These are phyloP conservation scores for Hemibagrus wyckioides DNA, from an alignment of 2,113 vertebrate genomes.

Conservation along the genomic window DNA sequence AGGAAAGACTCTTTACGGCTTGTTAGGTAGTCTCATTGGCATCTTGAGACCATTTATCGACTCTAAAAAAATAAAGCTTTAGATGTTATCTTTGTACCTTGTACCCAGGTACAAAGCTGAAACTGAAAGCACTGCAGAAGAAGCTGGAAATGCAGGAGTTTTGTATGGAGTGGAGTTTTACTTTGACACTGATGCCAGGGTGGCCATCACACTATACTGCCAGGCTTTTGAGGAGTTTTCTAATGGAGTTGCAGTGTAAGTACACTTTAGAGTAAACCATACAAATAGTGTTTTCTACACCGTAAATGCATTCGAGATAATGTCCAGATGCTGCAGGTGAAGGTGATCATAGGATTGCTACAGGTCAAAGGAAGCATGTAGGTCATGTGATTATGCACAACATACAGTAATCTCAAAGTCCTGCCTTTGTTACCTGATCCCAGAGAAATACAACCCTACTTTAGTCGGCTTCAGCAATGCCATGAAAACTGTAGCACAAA, in stretches of 20 bases:
- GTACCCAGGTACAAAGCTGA: conserved; percentile 90
- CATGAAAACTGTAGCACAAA: conserved; percentile 13
- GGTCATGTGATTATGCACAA: conserved; percentile 20
- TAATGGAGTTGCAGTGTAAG: conserved; percentile 93
- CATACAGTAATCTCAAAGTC: background rate
- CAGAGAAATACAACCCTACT: conserved; percentile 34
- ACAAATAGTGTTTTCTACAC: background rate
- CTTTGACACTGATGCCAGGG: conserved; percentile 92
- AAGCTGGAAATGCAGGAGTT: conserved; percentile 83
- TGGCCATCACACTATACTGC: conserved; percentile 95
- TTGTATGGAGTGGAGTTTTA: conserved; percentile 96
- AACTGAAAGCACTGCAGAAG: conserved; percentile 81
- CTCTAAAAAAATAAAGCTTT: background rate
- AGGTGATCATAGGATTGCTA: background rate
- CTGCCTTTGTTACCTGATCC: conserved; percentile 13
- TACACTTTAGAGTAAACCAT: conserved; percentile 26
- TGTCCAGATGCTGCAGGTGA: background rate
- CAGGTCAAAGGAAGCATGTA: background rate
- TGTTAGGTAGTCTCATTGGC: conserved; percentile 78
- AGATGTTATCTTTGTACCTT: background rate
- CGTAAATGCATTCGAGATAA: background rate
- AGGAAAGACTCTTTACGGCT: conserved; percentile 97
- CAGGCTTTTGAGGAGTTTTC: conserved; percentile 94
- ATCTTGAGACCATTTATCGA: background rate
- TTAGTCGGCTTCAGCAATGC: background rate